Conservation (phyloP, 2,113 vertebrate genomes). For the Ictalurus punctatus region DNA sequence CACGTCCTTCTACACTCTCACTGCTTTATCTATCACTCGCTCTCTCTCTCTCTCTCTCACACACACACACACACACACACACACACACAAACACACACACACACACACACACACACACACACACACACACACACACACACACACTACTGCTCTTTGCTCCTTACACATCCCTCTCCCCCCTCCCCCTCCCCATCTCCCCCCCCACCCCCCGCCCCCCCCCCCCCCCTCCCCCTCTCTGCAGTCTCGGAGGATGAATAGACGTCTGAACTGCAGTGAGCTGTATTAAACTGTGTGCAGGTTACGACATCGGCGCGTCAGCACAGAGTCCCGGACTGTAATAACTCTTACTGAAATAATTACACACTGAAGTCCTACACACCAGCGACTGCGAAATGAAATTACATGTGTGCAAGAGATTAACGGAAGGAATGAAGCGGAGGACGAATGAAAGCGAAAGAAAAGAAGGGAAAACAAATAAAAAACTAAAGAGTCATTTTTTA, state of each 20-base stretch:
- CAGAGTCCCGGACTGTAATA: background rate
- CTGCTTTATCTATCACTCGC: background rate
- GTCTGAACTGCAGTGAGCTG: background rate
- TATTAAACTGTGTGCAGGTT: background rate
- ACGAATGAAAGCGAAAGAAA: background rate
- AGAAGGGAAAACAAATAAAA: background rate
- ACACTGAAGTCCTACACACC: background rate
- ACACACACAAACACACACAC: background rate
- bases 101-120: background rate
- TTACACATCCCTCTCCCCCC: background rate
- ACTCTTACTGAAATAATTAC: conserved; percentile 10
- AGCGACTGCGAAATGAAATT: background rate
- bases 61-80: background rate
- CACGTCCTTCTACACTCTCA: background rate
- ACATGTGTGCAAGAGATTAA: background rate
- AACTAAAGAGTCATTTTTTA: background rate
- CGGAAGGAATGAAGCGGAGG: background rate
- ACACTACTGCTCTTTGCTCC: background rate
- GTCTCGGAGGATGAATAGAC: background rate
- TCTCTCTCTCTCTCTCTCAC: background rate
- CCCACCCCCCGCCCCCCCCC: background rate
- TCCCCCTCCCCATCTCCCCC: background rate
- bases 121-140: background rate
- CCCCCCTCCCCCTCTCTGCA: background rate
- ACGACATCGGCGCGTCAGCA: background rate